phyloP scores from a whole-genome alignment of 2,113 vertebrate genomes.

The Hirundichthys speculiger region DNA sequence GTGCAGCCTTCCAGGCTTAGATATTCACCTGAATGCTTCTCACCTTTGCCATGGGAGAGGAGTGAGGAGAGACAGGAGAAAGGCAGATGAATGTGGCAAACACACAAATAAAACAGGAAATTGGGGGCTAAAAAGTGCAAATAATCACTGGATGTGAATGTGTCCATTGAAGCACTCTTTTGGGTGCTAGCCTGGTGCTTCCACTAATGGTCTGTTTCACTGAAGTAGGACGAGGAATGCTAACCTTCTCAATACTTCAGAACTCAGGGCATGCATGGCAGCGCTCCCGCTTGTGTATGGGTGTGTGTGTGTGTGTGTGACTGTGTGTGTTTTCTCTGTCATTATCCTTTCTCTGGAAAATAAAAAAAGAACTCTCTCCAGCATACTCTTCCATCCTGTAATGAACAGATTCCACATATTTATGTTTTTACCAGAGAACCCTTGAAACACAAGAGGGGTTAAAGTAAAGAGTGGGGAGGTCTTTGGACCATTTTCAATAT shows the following conservation, averaged over 20 bases:
- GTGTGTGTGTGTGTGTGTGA: slow-evolving; percentile 50
- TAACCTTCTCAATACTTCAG: slow-evolving; percentile 73
- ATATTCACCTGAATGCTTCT: slow-evolving; percentile 49
- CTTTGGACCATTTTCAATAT: slow-evolving; percentile 94
- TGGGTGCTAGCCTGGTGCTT: slow-evolving; percentile 64
- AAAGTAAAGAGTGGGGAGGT: slow-evolving; percentile 84
- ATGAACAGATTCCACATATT: slow-evolving; percentile 78
- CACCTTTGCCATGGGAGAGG: slow-evolving; percentile 53
- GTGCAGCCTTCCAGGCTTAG: slow-evolving; percentile 17
- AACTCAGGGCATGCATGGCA: slow-evolving; percentile 65
- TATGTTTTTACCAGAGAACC: slow-evolving; percentile 76
- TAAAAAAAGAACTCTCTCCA: slow-evolving; percentile 47
- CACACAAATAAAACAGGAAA: slow-evolving; percentile 67
- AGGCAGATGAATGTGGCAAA: slow-evolving; percentile 55
- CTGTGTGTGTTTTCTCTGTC: slow-evolving; percentile 34
- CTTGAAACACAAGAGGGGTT: slow-evolving; percentile 81
- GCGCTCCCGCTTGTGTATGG: slow-evolving; percentile 58
- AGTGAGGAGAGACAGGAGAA: slow-evolving; percentile 27
- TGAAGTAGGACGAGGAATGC: slow-evolving; percentile 79
- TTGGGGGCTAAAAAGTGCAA: slow-evolving; percentile 68
- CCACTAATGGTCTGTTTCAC: slow-evolving; percentile 75
- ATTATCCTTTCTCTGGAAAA: slow-evolving; percentile 62
- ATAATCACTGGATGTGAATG: slow-evolving; percentile 72
- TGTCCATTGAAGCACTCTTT: slow-evolving; percentile 67
- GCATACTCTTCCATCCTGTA: slow-evolving; percentile 71